Conservation (phyloP, 2,888 invertebrate species). For the Ecliptopera silaceata region DNA sequence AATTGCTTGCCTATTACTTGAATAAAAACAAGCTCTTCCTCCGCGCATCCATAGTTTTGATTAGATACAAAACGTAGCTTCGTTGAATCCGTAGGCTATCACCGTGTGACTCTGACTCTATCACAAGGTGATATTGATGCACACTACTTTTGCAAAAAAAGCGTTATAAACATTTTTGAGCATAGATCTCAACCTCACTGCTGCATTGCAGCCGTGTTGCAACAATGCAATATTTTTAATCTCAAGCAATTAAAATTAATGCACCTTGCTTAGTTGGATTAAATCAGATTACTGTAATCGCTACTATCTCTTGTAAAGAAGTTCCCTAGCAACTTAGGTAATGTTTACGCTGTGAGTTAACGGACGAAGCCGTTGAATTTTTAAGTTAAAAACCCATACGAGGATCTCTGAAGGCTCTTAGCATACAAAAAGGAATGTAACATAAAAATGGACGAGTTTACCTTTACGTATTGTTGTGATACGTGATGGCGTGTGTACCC, state of each 20-base stretch:
- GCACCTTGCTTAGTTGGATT: conserved; percentile 32
- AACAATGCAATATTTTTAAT: conserved; percentile 1
- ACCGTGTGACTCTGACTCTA: no score
- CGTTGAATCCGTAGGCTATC: no score
- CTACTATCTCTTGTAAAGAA: conserved; percentile 46
- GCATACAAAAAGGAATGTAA: conserved; percentile 48
- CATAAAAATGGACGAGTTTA: conserved; percentile 36
- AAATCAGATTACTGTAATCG: conserved; percentile 49
- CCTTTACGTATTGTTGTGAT: conserved; percentile 34
- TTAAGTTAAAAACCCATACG: conserved; percentile 35
- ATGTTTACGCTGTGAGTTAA: conserved; percentile 50
- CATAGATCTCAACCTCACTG: background rate
- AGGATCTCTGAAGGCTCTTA: conserved; percentile 38
- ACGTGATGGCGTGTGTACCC: conserved; percentile 38
- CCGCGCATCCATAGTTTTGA: no score
- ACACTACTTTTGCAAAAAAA: no score
- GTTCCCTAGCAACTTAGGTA: conserved; percentile 34
- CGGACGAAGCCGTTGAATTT: conserved; percentile 50
- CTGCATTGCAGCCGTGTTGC: conserved; percentile 1
- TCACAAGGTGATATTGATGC: no score
- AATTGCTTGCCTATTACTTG: no score
- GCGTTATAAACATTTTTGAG: no score
- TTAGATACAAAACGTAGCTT: no score
- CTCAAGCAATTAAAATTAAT: conserved; percentile 13
- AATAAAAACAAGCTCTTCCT: no score